Evolutionary conservation across 2,797 vertebrate genomes (phyloP), one percentile per base, ranked within the genome.

Genomic region (Chrysolophus pictus): DNA sequence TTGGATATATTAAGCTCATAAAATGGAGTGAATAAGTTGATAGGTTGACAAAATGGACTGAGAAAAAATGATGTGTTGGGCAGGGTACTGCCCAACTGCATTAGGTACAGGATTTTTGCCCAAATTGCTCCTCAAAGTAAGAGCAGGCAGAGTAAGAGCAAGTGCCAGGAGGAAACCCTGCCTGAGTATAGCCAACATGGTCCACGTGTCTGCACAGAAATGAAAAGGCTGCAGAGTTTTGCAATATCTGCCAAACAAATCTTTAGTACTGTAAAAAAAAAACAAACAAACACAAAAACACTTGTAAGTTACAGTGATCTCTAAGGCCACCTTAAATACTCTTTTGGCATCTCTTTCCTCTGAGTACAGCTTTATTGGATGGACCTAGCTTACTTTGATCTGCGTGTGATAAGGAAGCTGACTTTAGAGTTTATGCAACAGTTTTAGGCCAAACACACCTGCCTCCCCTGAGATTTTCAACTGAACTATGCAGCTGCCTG

Each of bases 341-440:
- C 62, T 70, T 74, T 53, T 71, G 42, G 73, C 18, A 14, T 10
- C 51, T 67, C 81, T 35, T 81, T 69, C 53, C 82, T 74, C n/a
- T 0, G 0, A 92, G 58, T 26, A 71, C 13, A 41, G 8, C 51
- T 60, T 2, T 0, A 33, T 14, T 37, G 47, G 73, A 71, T 58
- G 49, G 35, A 70, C 5, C 3, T 0, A 1, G 6, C 69, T 83
- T 0, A 0, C 79, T 68, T 65, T 65, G 65, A 77, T 64, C 82
- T 71, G 62, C 49, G 44, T 80, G 44, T 80, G 16, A 37, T 46
- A 80, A 80, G 22, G 69, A 64, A 90, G 69, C 41, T 41, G 58
- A 49, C 74, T 77, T 85, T 53, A 46, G 28, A 68, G 19, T 10
- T 37, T 13, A 46, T 16, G 17, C 59, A 67, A 23, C 41, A 49